A percentile compares a stretch with the other conserved stretches of the same genome.
Evolutionary conservation across 2,888 invertebrate genomes (phyloP).

Genomic region (Drosophila peninsularis): DNA sequence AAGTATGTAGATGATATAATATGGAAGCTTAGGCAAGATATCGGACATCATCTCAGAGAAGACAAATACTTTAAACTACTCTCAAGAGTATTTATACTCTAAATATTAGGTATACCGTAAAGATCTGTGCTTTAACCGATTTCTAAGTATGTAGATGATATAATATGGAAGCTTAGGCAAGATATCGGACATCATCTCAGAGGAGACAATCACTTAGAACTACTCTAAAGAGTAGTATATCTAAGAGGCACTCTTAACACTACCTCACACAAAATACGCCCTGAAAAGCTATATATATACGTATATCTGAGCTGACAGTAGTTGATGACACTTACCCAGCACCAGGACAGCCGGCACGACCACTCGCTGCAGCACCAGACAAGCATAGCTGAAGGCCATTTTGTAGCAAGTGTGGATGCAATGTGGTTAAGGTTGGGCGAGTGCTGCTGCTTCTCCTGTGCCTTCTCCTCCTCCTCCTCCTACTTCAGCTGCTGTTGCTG

Average conservation of each 20-base stretch:
- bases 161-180: too few species aligned
- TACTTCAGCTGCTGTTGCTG: slow-evolving; percentile 16
- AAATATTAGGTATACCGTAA: too few species aligned
- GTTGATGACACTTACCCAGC: slow-evolving; percentile 77
- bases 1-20: too few species aligned
- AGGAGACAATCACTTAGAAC: neutral
- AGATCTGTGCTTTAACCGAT: too few species aligned
- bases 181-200: neutral
- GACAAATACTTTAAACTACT: too few species aligned
- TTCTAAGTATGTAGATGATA: too few species aligned
- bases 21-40: too few species aligned
- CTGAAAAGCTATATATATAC: neutral
- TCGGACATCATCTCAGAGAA: too few species aligned
- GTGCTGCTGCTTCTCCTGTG: neutral
- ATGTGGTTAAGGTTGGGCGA: slow-evolving; percentile 14
- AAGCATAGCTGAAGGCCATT: slow-evolving; percentile 83
- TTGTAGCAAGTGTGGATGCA: slow-evolving; percentile 35
- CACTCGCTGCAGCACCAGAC: slow-evolving; percentile 83
- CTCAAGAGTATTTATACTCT: too few species aligned
- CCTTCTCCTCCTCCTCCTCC: neutral
- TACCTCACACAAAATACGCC: neutral
- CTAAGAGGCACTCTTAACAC: neutral
- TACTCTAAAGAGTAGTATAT: neutral
- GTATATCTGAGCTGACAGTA: slow-evolving; percentile 3
- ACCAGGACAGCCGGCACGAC: slow-evolving; percentile 83